A percentile compares a stretch with the other conserved stretches of the same genome.
phyloP scores from a whole-genome alignment of 2,113 vertebrate genomes.

The Mobula hypostoma region DNA sequence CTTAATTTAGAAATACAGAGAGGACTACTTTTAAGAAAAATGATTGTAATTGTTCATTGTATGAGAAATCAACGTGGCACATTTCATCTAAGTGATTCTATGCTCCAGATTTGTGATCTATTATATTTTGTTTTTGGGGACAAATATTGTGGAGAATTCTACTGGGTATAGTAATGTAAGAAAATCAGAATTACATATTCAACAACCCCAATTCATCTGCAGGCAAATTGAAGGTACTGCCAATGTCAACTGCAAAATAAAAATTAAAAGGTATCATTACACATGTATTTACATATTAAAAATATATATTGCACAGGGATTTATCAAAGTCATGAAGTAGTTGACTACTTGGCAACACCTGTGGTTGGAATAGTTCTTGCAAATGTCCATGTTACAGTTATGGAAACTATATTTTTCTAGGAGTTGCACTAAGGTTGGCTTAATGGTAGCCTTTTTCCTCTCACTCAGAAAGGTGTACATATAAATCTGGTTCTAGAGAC shows the following conservation, averaged over 20 bases:
- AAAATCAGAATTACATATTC: conserved; percentile 12
- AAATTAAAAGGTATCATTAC: neutral
- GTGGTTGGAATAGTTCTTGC: neutral
- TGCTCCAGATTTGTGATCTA: neutral
- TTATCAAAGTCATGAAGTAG: neutral
- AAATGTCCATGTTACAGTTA: neutral
- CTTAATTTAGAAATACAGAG: conserved; percentile 23
- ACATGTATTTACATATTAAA: neutral
- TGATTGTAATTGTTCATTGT: conserved; percentile 22
- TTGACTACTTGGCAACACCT: neutral
- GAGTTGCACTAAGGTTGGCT: neutral
- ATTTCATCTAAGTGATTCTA: conserved; percentile 9
- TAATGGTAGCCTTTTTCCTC: neutral
- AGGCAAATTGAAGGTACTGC: neutral
- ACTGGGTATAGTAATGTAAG: neutral
- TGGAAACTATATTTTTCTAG: neutral
- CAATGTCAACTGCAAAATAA: neutral
- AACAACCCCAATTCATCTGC: neutral
- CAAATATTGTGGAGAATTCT: neutral
- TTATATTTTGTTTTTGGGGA: neutral
- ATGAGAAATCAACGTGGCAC: neutral
- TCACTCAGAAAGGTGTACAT: neutral
- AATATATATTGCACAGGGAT: neutral
- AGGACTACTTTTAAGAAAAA: conserved; percentile 2
- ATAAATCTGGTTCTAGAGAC: neutral